Evolutionary conservation across 2,113 vertebrate genomes (phyloP).

Genomic region (Pelusios castaneus): DNA sequence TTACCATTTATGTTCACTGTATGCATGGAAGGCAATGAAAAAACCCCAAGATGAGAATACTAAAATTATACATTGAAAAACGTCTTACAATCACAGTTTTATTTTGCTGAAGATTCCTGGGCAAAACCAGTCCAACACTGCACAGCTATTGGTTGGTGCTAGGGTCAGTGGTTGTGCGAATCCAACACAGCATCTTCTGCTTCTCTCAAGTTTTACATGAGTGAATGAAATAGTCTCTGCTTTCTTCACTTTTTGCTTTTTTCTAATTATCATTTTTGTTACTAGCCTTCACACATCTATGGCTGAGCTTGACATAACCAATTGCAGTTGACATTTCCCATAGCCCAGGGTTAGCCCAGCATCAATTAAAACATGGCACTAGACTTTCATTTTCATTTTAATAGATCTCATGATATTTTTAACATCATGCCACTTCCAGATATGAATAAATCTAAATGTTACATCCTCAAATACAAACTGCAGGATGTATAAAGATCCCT

Average conservation of each 20-base stretch:
- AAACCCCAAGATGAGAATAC: background rate
- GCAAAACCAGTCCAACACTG: background rate
- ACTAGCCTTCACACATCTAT: background rate
- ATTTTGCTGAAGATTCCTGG: background rate
- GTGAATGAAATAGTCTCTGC: background rate
- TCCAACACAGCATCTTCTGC: background rate
- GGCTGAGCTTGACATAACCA: conserved; percentile 2
- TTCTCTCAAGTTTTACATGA: background rate
- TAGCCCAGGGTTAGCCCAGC: background rate
- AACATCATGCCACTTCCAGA: background rate
- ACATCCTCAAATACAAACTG: background rate
- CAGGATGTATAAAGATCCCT: conserved; percentile 4
- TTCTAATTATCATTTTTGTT: background rate
- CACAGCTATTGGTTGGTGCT: background rate
- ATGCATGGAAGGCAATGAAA: conserved; percentile 6
- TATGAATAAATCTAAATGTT: conserved; percentile 5
- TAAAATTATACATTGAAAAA: conserved; percentile 43
- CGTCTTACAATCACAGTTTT: background rate
- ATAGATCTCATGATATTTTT: conserved; percentile 28
- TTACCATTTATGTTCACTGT: background rate
- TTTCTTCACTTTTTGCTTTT: background rate
- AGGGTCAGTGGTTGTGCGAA: background rate
- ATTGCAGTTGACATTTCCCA: conserved; percentile 26
- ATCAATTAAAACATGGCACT: conserved; percentile 18
- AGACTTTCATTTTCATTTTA: conserved; percentile 8